Percentiles rank a stretch among this genome's conserved stretches.
Conservation (phyloP, 2,113 vertebrate species). For the Dinomys branickii region DNA sequence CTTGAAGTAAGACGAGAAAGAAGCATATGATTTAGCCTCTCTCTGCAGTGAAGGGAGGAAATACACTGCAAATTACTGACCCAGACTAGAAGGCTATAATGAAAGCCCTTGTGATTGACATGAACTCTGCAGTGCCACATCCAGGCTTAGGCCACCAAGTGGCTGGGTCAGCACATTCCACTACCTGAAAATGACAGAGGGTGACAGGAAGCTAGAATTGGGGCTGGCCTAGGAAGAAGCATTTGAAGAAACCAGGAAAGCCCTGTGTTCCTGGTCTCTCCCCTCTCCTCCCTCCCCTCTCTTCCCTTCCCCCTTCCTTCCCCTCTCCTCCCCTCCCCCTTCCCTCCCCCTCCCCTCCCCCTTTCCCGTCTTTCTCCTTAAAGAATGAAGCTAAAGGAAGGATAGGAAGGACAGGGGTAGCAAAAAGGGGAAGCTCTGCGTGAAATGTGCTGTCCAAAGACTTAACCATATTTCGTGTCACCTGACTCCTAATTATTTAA, state of each 20-base stretch:
- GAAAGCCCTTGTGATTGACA: slow-evolving; percentile 72
- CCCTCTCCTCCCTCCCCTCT: neutral
- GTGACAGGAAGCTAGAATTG: slow-evolving; percentile 31
- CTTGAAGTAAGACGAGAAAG: slow-evolving; percentile 45
- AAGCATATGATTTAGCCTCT: neutral
- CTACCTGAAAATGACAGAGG: slow-evolving; percentile 82
- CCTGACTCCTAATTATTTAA: slow-evolving; percentile 36
- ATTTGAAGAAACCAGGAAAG: slow-evolving; percentile 62
- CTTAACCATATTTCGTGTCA: slow-evolving; percentile 7
- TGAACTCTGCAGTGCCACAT: slow-evolving; percentile 84
- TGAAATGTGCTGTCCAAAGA: slow-evolving; percentile 60
- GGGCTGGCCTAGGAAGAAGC: slow-evolving; percentile 19
- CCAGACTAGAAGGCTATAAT: slow-evolving; percentile 27
- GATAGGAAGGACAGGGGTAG: slow-evolving; percentile 63
- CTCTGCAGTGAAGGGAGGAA: slow-evolving; percentile 36
- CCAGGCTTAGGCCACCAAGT: slow-evolving; percentile 80
- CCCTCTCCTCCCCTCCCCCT: slow-evolving; percentile 55
- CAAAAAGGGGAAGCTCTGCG: slow-evolving; percentile 71
- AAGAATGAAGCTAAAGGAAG: slow-evolving; percentile 62
- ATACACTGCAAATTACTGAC: slow-evolving; percentile 39
- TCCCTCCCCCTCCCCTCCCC: accelerated
- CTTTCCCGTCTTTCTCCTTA: slow-evolving; percentile 73
- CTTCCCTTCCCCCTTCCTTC: slow-evolving; percentile 61
- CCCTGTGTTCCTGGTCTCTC: slow-evolving; percentile 64
- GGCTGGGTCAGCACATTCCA: slow-evolving; percentile 89